A percentile compares a stretch with the other conserved stretches of the same genome.
Evolutionary conservation across 1,140 invertebrate genomes (phyloP).

Genomic region (Anastrepha ludens): DNA sequence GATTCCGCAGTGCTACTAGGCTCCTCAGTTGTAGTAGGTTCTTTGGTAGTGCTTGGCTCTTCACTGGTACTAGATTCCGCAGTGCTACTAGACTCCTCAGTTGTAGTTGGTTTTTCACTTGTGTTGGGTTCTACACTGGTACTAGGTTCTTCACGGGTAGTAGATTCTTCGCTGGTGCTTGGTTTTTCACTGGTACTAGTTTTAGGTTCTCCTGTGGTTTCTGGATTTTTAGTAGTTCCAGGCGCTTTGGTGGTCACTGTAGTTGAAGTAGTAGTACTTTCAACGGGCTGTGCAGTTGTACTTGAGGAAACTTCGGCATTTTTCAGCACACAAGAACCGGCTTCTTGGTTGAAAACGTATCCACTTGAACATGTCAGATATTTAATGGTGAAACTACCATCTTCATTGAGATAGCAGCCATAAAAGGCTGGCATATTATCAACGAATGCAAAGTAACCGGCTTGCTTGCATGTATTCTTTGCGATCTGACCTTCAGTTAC

Average conservation of each 20-base stretch:
- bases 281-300: no score
- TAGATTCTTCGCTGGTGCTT: background rate
- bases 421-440: conserved; percentile 61
- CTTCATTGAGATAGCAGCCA: conserved; percentile 57
- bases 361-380: conserved; percentile 59
- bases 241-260: background rate
- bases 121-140: background rate
- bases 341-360: conserved; percentile 57
- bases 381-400: conserved; percentile 58
- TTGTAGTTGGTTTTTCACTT: background rate
- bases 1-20: background rate
- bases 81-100: background rate
- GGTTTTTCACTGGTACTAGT: background rate
- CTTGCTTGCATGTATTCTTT: conserved; percentile 57
- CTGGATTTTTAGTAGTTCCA: background rate
- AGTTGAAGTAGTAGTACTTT: background rate
- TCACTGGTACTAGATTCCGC: background rate
- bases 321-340: conserved; percentile 56
- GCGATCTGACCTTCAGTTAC: conserved; percentile 48
- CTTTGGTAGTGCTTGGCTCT: background rate
- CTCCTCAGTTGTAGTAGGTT: background rate
- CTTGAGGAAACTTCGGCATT: no score
- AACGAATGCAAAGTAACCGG: conserved; percentile 59
- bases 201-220: background rate
- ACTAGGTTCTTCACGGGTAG: background rate